A percentile compares a stretch with the other conserved stretches of the same genome.
Evolutionary conservation across 2,113 vertebrate species (phyloP).

Genomic region (Vulpes lagopus): DNA sequence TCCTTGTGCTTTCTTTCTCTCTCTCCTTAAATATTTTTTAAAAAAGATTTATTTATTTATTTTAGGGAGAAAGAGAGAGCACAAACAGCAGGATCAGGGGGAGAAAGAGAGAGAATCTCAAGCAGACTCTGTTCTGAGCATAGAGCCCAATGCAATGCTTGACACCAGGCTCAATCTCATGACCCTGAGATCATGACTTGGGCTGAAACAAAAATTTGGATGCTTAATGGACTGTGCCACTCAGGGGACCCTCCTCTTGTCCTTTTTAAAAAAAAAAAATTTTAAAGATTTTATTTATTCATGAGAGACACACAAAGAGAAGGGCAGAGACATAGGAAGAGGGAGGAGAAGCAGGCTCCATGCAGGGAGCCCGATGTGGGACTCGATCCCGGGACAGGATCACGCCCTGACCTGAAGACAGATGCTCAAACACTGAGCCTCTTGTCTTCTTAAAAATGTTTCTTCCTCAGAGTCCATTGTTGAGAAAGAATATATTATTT

Average conservation of each 20-base stretch:
- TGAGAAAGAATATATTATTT: neutral
- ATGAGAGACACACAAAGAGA: too few relatives aligned
- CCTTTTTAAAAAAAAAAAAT: too few relatives aligned
- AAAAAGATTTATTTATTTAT: neutral
- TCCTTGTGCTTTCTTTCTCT: too few relatives aligned
- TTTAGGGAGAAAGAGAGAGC: neutral
- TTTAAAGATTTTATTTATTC: too few relatives aligned
- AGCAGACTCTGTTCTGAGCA: neutral
- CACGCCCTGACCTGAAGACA: too few relatives aligned
- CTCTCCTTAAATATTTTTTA: too few relatives aligned
- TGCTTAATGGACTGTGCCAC: neutral
- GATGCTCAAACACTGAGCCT: too few relatives aligned
- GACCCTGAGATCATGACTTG: neutral
- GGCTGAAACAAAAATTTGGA: neutral
- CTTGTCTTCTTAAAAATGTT: neutral
- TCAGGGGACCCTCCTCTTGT: neutral
- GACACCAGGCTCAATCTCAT: neutral
- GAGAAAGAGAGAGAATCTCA: neutral
- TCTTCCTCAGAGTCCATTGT: neutral
- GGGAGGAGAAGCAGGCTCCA: too few relatives aligned
- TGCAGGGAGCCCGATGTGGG: too few relatives aligned
- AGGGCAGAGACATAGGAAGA: too few relatives aligned
- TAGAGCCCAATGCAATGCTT: neutral
- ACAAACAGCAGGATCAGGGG: neutral
- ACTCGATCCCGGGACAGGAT: too few relatives aligned